Evolutionary conservation across 2,888 invertebrate species (phyloP).

Genomic region (Oxystoma pomonae): DNA sequence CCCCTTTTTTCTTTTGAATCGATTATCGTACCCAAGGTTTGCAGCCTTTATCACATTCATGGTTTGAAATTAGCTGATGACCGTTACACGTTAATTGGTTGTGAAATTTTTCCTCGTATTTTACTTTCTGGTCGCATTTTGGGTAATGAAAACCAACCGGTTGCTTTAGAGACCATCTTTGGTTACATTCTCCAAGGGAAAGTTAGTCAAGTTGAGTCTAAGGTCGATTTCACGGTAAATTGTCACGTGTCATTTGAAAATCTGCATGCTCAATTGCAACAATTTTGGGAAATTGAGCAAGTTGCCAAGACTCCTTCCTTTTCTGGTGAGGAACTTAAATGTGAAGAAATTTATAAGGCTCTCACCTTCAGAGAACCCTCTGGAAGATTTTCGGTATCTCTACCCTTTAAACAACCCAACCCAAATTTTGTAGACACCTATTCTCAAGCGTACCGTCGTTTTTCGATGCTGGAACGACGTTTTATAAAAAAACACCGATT

Average conservation of each 20-base stretch:
- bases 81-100: not conserved
- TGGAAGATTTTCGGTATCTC: not conserved
- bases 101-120: not conserved
- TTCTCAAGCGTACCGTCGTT: slow-evolving; percentile 1
- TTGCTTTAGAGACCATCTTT: not conserved
- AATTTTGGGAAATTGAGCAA: not conserved
- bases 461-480: not conserved
- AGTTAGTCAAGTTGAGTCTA: no score
- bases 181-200: not conserved
- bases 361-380: not conserved
- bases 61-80: not conserved
- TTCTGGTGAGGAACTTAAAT: not conserved
- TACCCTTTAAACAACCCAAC: not conserved
- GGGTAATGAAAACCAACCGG: not conserved
- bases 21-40: not conserved
- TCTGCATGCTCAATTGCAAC: not conserved
- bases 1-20: not conserved
- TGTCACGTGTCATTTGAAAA: not conserved
- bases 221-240: not conserved
- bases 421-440: slow-evolving; percentile 1
- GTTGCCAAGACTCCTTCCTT: not conserved
- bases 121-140: not conserved
- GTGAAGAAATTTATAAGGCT: not conserved
- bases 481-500: not conserved
- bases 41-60: not conserved